Conservation (phyloP, 2,113 vertebrate genomes). For the Psittacula cyanocephala region DNA sequence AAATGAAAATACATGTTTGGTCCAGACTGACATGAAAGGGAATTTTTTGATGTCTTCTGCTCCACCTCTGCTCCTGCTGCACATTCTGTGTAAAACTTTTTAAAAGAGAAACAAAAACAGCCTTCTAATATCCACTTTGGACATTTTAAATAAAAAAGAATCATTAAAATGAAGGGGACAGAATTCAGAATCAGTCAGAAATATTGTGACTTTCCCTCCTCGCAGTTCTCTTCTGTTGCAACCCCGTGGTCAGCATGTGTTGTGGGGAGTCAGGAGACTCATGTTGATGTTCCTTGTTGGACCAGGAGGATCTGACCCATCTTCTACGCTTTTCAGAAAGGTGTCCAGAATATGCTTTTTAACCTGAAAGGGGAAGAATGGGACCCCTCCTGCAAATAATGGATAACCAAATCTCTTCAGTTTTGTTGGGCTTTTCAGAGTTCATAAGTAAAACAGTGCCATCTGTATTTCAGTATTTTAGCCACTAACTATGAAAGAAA, state of each 20-base stretch:
- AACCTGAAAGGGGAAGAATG: neutral
- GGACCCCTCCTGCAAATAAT: neutral
- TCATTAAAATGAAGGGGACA: neutral
- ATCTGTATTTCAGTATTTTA: neutral
- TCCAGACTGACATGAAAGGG: neutral
- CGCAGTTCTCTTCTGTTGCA: neutral
- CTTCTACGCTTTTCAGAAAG: neutral
- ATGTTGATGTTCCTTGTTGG: neutral
- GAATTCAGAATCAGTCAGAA: neutral
- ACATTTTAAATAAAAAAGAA: neutral
- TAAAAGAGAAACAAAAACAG: neutral
- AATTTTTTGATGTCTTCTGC: neutral
- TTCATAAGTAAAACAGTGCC: neutral
- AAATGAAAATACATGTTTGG: neutral
- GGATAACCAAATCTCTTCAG: neutral
- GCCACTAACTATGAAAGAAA: neutral
- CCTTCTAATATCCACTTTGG: neutral
- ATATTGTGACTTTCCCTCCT: neutral
- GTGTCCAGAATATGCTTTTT: neutral
- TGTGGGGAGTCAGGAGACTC: neutral
- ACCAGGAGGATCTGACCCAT: neutral
- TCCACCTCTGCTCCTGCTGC: accelerated
- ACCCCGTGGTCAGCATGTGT: accelerated
- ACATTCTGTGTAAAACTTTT: neutral
- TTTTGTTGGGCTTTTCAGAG: neutral